A percentile compares a stretch with the other conserved stretches of the same genome.
phyloP scores from a whole-genome alignment of 35 echinoderm and acorn worm species.

The Heliocidaris erythrogramma region DNA sequence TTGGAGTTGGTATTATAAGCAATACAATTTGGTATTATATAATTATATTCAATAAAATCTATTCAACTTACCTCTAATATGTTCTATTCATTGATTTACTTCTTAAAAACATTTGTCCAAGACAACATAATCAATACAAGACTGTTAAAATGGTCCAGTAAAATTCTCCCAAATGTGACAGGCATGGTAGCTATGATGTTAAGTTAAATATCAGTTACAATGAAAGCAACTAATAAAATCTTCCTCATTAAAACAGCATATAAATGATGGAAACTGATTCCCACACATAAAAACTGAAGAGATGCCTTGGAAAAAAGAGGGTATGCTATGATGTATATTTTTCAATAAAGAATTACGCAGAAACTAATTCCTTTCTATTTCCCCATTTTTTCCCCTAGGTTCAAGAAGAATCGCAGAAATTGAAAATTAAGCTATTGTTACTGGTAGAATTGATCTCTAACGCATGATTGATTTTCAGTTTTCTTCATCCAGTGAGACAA shows the following conservation, averaged over 20 bases:
- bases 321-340: too few relatives aligned
- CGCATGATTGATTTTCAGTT: background rate
- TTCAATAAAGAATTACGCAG: background rate
- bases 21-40: too few relatives aligned
- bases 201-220: background rate
- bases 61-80: background rate
- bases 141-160: too few relatives aligned
- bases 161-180: too few relatives aligned
- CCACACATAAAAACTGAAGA: background rate
- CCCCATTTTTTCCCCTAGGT: background rate
- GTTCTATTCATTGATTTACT: background rate
- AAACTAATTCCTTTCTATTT: background rate
- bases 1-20: too few relatives aligned
- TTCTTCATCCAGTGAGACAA: background rate
- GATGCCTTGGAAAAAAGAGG: background rate
- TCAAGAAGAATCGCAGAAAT: background rate
- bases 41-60: background rate
- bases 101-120: background rate
- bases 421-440: conserved; percentile 2
- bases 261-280: too few relatives aligned
- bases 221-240: background rate
- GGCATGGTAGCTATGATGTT: background rate
- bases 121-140: background rate
- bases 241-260: background rate
- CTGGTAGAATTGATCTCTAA: background rate